Evolutionary conservation across 1,140 invertebrate species (phyloP).

Genomic region (Mactra quadrangularis): DNA sequence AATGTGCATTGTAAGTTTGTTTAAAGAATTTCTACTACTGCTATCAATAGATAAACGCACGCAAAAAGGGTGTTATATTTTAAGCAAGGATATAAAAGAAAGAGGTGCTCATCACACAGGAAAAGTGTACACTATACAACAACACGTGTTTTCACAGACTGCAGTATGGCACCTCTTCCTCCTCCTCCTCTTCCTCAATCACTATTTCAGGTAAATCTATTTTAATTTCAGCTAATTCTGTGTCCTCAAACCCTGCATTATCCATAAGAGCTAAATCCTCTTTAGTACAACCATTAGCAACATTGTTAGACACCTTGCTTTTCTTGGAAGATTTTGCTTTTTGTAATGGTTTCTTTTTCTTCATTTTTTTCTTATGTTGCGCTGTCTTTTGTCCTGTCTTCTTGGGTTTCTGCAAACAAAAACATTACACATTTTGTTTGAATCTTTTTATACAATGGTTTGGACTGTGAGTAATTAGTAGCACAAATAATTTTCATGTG

Average conservation of each 20-base stretch:
- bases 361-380: constrained; percentile 52
- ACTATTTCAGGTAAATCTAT: constrained; percentile 64
- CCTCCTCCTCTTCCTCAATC: constrained; percentile 16
- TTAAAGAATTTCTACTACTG: no score
- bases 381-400: constrained; percentile 21
- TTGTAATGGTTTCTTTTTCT: constrained; percentile 61
- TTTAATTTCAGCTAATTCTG: constrained; percentile 71
- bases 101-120: no score
- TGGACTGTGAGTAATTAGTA: not conserved
- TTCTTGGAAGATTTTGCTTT: constrained; percentile 64
- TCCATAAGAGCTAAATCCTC: constrained; percentile 78
- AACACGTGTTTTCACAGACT: no score
- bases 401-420: constrained; percentile 32
- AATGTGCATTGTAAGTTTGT: no score
- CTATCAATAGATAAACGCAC: no score
- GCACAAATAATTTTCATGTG: no score
- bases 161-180: no score
- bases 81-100: no score
- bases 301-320: constrained; percentile 51
- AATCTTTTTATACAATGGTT: no score
- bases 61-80: no score
- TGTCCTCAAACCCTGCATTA: constrained; percentile 58
- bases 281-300: constrained; percentile 62
- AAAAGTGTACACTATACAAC: no score
- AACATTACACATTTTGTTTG: constrained; percentile 1